Evolutionary conservation across 1,140 invertebrate genomes (phyloP).

Genomic region (Eueides isabella): DNA sequence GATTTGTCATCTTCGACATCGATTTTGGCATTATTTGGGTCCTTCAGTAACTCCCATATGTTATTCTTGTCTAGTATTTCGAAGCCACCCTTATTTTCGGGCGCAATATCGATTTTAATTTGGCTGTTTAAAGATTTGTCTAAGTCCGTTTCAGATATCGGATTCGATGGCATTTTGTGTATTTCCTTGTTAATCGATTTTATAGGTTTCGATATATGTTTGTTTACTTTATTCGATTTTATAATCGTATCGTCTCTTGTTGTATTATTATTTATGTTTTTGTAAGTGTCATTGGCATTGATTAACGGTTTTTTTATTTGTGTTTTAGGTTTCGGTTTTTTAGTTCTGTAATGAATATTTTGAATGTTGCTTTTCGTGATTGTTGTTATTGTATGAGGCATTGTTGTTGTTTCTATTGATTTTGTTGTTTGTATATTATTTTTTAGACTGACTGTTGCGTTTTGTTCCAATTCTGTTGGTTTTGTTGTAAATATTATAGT

Average conservation of each 20-base stretch:
- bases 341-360: conserved; percentile 66
- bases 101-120: conserved; percentile 67
- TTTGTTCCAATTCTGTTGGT: conserved; percentile 36
- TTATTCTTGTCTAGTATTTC: conserved; percentile 83
- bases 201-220: conserved; percentile 57
- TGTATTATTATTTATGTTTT: conserved; percentile 53
- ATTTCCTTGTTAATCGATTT: conserved; percentile 83
- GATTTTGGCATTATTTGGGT: conserved; percentile 67
- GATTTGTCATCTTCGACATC: conserved; percentile 59
- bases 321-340: conserved; percentile 65
- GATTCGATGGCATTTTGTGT: conserved; percentile 75
- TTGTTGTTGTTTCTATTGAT: conserved; percentile 37
- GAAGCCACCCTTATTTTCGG: conserved; percentile 82
- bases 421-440: conserved; percentile 25
- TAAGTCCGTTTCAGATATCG: conserved; percentile 75
- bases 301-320: conserved; percentile 65
- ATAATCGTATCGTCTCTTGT: conserved; percentile 39
- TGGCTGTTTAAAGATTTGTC: conserved; percentile 58
- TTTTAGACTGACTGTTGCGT: conserved; percentile 40
- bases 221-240: conserved; percentile 23
- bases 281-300: conserved; percentile 41
- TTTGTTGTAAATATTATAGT: conserved; percentile 24
- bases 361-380: conserved; percentile 73
- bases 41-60: conserved; percentile 84
- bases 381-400: conserved; percentile 62